Evolutionary conservation across 30 jellyfish, hydroid and myxozoan genomes (phyloP), one percentile per base, ranked within the genome.

Genomic region (Aurelia sp.): DNA sequence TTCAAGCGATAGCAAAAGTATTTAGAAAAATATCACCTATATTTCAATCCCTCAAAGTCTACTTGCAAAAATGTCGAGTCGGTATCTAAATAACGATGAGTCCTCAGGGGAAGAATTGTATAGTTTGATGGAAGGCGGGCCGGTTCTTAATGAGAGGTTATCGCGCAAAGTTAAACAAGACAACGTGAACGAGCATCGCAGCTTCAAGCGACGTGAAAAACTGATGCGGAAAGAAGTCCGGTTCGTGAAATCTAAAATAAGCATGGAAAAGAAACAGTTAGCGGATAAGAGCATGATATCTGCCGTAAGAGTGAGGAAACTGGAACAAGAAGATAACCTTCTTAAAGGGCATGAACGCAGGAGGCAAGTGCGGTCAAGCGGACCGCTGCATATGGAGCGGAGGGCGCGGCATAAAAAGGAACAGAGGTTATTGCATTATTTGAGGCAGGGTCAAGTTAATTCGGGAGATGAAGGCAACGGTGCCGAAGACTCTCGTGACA

Each of bases 331-430:
- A 41, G 91, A 82, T 31, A 71, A 82, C 70, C 62, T 82, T 0
- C 68, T 82, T 17, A 82, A 82, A 44, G 91, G 91, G n/a, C 62
- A 61, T 15, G 79, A 44, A 44, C 55, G 74, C 72, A 33, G 91
- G 19, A 69, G 61, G 67, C 73, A 82, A 13, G 51, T 58, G 13
- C 73, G 27, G 62, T 84, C 91, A 17, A 74, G 77, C 44, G 85
- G 91, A 13, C 91, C 91, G 19, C 91, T 84, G 71, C 91, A 82
- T 40, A 48, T 84, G 62, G 85, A 82, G 71, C 60, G 81, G 20
- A 57, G 91, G 16, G 76, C 85, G 30, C 83, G 84, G 37, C 69
- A 76, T 52, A 82, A 82, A n/a, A 53, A 62, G 59, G 85, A 57
- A 3, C 31, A 13, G 8, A 13, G 81, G 35, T 69, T 68, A 18